A percentile compares a stretch with the other conserved stretches of the same genome.
phyloP scores from a whole-genome alignment of 2,797 vertebrate genomes.

The Okamejei kenojei region DNA sequence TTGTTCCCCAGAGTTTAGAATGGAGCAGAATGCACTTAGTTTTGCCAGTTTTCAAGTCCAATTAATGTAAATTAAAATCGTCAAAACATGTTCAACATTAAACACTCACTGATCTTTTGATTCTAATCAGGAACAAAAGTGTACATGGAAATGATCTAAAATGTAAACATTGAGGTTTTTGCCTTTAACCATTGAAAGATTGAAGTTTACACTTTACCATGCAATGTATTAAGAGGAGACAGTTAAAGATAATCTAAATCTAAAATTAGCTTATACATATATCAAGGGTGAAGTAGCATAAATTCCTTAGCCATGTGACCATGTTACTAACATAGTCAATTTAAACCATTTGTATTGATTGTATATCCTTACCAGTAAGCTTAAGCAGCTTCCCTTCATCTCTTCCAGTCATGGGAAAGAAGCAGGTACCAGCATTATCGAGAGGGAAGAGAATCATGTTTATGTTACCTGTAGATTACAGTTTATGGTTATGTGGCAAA shows the following conservation, averaged over 20 bases:
- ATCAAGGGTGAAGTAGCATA: too few relatives aligned
- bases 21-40: neutral
- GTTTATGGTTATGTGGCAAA: neutral
- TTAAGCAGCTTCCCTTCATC: too few relatives aligned
- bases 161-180: neutral
- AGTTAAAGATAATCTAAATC: constrained; percentile 14
- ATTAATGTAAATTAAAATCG: neutral
- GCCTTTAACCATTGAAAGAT: neutral
- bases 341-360: too few relatives aligned
- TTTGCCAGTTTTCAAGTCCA: neutral
- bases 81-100: neutral
- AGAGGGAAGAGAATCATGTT: neutral
- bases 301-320: too few relatives aligned
- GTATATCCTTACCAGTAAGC: too few relatives aligned
- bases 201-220: neutral
- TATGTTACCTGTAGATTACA: constrained; percentile 7
- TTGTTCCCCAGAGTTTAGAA: too few relatives aligned
- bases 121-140: neutral
- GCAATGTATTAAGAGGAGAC: neutral
- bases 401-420: neutral
- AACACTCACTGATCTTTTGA: neutral
- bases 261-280: neutral
- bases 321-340: too few relatives aligned
- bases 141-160: neutral
- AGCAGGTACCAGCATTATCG: constrained; percentile 15